Evolutionary conservation across 1,140 invertebrate species (phyloP), one percentile per base, ranked within the genome.

Genomic region (Galleria mellonella): DNA sequence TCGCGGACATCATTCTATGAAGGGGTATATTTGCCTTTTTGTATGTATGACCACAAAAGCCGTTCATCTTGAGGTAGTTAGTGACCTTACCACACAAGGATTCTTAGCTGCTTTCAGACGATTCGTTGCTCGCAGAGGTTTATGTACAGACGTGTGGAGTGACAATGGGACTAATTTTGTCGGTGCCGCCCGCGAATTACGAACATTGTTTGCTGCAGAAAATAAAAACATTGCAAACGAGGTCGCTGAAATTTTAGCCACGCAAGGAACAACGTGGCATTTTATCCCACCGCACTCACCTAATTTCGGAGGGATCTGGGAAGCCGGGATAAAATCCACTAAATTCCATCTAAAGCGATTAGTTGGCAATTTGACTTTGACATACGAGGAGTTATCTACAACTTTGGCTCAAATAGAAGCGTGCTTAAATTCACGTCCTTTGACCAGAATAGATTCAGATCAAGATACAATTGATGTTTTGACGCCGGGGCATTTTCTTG

Each of bases 361-460:
- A n/a, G 28, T 70, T 15, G 59, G 52, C 9, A 13, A 62, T n/a
- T 36, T 17, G 4, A 38, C 12, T 8, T 30, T 68, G 9, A 64
- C 57, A n/a, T 70, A 29, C 48, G 49, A 61, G 40, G 51, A 55
- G 41, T 47, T 55, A 12, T 9, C 43, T 2, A 67, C 55, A 12
- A 9, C 55, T 0, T 31, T 64, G 10, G 32, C 32, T 14, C 55
- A 63, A 52, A 42, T 65, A 29, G 64, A 69, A 46, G 65, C 64
- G 1, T 53, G 43, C 39, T 23, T 68, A n/a, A 68, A 68, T 33
- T 63, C 55, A 14, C 23, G 64, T 17, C 55, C 58, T 5, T 31
- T 68, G 13, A 36, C 17, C 11, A 42, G 9, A 13, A 42, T 39
- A 31, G 17, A 6, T 31, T 39, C 10, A 27, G 27, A 30, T 40